These are phyloP conservation scores for Nephrotoma appendiculata DNA, from an alignment of 2,888 invertebrate species.

Conservation along the genomic window DNA sequence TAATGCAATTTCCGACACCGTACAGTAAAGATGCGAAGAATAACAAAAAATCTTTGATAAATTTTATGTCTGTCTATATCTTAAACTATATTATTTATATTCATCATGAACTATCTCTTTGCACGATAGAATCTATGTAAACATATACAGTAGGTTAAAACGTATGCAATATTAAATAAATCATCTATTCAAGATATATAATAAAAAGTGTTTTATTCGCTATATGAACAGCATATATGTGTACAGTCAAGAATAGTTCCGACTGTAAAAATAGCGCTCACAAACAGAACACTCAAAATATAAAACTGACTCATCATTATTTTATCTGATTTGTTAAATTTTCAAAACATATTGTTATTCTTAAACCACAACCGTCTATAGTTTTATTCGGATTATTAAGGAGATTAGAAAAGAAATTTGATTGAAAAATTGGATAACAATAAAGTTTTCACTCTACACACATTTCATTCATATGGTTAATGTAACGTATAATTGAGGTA, in stretches of 20 bases:
- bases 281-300: not conserved
- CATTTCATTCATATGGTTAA: not conserved
- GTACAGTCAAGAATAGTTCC: not conserved
- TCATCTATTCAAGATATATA: not conserved
- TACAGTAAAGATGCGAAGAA: not conserved
- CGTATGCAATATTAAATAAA: not conserved
- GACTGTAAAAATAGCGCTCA: not conserved
- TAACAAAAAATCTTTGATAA: not conserved
- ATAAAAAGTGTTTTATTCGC: not conserved
- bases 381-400: not conserved
- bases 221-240: not conserved
- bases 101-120: not conserved
- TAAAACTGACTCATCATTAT: not conserved
- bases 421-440: not conserved
- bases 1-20: not conserved
- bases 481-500: not conserved
- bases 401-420: not conserved
- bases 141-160: not conserved
- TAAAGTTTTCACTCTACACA: not conserved
- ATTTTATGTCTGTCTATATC: not conserved
- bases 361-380: not conserved
- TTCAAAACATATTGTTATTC: not conserved
- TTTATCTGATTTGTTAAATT: not conserved
- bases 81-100: not conserved
- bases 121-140: not conserved